A percentile compares a stretch with the other conserved stretches of the same genome.
phyloP scores from a whole-genome alignment of 2,113 vertebrate genomes.

The Fukomys damarensis region DNA sequence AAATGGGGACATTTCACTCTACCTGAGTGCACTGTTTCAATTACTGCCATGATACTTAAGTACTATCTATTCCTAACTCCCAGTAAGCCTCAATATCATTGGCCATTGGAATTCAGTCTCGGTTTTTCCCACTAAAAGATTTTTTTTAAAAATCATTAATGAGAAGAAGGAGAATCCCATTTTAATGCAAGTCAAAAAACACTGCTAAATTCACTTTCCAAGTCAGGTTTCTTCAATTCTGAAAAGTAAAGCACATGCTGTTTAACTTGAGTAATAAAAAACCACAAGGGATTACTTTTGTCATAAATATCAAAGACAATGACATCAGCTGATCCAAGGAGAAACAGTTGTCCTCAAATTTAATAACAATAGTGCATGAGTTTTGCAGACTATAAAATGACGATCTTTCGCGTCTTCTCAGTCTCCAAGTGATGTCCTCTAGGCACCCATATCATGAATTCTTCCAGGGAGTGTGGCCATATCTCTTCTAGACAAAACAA shows the following conservation, averaged over 20 bases:
- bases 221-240: neutral
- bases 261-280: constrained; percentile 36
- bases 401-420: neutral
- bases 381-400: constrained; percentile 55
- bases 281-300: neutral
- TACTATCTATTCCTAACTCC: neutral
- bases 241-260: constrained; percentile 1
- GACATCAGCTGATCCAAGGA: neutral
- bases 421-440: neutral
- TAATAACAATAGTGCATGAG: constrained; percentile 38
- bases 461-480: neutral
- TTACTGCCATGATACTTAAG: neutral
- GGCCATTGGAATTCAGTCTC: neutral
- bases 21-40: neutral
- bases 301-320: constrained; percentile 57
- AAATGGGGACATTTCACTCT: neutral
- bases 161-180: neutral
- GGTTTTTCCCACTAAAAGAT: neutral
- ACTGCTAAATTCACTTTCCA: neutral
- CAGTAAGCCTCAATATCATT: neutral
- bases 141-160: neutral
- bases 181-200: neutral
- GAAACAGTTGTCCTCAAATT: constrained; percentile 26
- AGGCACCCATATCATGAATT: neutral
- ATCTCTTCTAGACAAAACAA: constrained; percentile 69